Evolutionary conservation across 2,113 vertebrate genomes (phyloP), one percentile per base, ranked within the genome.

Genomic region (Callipepla squamata): DNA sequence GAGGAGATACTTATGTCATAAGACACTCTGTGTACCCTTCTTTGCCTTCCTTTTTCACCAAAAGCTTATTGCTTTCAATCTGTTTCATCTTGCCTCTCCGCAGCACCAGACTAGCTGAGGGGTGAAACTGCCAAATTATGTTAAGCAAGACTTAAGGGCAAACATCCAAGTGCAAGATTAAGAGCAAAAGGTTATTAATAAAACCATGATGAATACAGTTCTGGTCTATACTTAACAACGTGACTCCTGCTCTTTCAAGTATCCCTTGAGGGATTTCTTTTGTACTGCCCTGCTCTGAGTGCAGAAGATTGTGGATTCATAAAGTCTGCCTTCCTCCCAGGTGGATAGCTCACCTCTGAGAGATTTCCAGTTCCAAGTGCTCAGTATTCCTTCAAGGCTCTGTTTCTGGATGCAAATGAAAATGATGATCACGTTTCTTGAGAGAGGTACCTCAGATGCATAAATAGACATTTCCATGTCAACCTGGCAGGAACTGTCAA

Each of bases 131-230:
- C 63, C 94, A 77, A 94, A 63, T 74, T 63, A 59, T 8, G 63
- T 91, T 73, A 87, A 69, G 85, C 79, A 66, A 89, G 79, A 81
- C 48, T 73, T 73, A 62, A 80, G n/a, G 87, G 72, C 7, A 0
- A 32, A 44, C 57, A 80, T 78, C 42, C 76, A 88, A 83, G 42
- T n/a, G 38, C 45, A 88, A 74, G 73, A 77, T 8, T 17, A 65
- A 63, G 68, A 90, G 47, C 19, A 85, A 93, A 95, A 67, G 59
- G 10, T 69, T 90, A 77, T 59, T 94, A 91, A 90, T 85, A 92
- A 94, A 88, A 75, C 63, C 89, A 77, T 63, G 80, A 83, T 65
- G 74, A 83, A 77, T 59, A 78, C 0, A 0, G 7, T 94, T 87
- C 50, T 67, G 68, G 42, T 50, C 80, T 83, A 74, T 47, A 66